Percentiles rank a stretch among this genome's conserved stretches.
Evolutionary conservation across 1,140 invertebrate species (phyloP).

Genomic region (Euura lappo): DNA sequence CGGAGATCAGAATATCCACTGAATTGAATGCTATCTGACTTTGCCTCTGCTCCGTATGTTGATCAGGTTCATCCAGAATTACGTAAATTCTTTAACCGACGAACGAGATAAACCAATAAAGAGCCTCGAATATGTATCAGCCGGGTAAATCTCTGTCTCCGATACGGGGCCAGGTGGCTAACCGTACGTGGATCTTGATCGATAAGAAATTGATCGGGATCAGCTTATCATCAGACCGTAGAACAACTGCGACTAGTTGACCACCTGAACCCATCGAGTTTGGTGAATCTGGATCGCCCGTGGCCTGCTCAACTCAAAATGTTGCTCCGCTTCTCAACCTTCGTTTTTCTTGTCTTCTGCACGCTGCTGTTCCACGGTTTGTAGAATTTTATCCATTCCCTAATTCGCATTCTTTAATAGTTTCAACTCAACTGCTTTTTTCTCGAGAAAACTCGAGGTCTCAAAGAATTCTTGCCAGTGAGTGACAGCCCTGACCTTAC

Average conservation of each 20-base stretch:
- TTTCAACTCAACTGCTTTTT: too few species aligned
- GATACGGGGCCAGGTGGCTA: not conserved
- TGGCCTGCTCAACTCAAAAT: not conserved
- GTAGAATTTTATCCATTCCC: not conserved
- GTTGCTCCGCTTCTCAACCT: not conserved
- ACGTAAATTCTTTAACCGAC: too few species aligned
- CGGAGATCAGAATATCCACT: too few species aligned
- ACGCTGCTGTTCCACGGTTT: not conserved
- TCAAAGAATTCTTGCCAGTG: too few species aligned
- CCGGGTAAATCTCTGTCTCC: not conserved
- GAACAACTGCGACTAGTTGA: not conserved
- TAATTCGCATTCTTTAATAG: too few species aligned
- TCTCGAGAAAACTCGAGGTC: too few species aligned
- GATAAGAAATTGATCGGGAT: not conserved
- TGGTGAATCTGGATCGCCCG: not conserved
- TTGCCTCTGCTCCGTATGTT: too few species aligned
- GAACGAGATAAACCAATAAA: too few species aligned
- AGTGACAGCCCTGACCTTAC: too few species aligned
- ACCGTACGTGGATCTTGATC: not conserved
- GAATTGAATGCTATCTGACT: too few species aligned
- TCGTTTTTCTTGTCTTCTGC: not conserved
- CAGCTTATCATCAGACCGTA: not conserved
- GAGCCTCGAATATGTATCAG: too few species aligned
- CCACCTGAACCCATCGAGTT: not conserved
- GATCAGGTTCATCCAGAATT: too few species aligned